Evolutionary conservation across 2,888 invertebrate species (phyloP), one percentile per base, ranked within the genome.

Genomic region (Andricus quercusramuli): DNA sequence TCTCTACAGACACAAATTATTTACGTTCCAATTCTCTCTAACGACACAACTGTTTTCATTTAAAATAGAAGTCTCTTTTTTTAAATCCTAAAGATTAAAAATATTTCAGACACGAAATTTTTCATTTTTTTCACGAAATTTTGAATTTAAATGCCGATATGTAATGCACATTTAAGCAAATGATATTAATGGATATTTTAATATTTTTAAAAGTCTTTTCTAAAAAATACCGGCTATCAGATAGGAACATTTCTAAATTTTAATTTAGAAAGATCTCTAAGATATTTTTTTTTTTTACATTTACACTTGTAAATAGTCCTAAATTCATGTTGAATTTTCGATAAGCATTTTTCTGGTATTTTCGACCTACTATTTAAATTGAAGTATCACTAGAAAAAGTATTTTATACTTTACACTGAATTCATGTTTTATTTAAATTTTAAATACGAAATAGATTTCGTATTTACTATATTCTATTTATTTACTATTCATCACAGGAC

Each of bases 191-290:
- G 13, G 13, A 41, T 41, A 41, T 2, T 41, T 41, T 13, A 41
- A 41, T 32, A 47, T 29, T 17, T 47, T 70, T 17, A 47, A 70
- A 70, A 70, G 17, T 9, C 17, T 25, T 70, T 29, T 70, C 70
- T 70, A 70, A 29, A 70, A 70, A 70, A 70, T 47, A 70, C 29
- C 47, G 44, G 51, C 70, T 20, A 20, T 29, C 70, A 47, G 29
- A 51, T 47, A 51, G 70, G 70, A 70, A 70, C 70, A 20, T 70
- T 70, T 47, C 70, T 25, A 70, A 68, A 68, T 44, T 68, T 68
- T 44, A 68, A 44, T 68, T 68, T 22, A 68, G 44, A 67, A 68
- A 68, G 68, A 68, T 44, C 13, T 68, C 44, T n/a, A 68, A 47
- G 25, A 66, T 37, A n/a, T 2, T 44, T 2, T n/a, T n/a, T n/a